Evolutionary conservation across 2,797 vertebrate genomes (phyloP).

Genomic region (Rallus crepitans): DNA sequence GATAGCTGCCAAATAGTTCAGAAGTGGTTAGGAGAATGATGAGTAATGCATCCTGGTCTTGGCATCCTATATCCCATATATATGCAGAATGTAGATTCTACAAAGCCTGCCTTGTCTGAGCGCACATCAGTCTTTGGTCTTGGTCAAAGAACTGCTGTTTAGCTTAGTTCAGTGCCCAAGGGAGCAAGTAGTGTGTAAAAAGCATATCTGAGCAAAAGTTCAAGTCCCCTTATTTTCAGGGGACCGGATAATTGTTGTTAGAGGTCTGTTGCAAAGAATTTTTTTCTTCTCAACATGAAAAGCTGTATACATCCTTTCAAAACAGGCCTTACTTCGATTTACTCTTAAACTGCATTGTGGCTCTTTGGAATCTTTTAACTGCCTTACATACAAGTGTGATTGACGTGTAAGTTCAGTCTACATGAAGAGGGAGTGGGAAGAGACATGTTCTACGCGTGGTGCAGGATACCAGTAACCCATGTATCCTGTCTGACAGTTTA

Average conservation of each 20-base stretch:
- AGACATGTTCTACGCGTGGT: not conserved
- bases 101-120: not conserved
- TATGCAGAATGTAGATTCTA: not conserved
- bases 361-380: not conserved
- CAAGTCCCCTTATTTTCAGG: not conserved
- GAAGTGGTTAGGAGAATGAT: not conserved
- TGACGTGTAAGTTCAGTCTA: not conserved
- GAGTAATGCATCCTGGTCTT: not conserved
- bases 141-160: not conserved
- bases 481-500: not conserved
- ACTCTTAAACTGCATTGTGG: not conserved
- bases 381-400: not conserved
- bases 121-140: not conserved
- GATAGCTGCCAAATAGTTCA: not conserved
- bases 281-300: not conserved
- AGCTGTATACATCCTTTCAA: not conserved
- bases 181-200: not conserved
- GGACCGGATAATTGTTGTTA: not conserved
- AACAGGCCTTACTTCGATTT: not conserved
- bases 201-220: not conserved
- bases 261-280: not conserved
- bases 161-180: not conserved
- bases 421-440: not conserved
- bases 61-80: not conserved
- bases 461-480: not conserved